Evolutionary conservation across 2,888 invertebrate genomes (phyloP).

Genomic region (Halocaridina rubra): DNA sequence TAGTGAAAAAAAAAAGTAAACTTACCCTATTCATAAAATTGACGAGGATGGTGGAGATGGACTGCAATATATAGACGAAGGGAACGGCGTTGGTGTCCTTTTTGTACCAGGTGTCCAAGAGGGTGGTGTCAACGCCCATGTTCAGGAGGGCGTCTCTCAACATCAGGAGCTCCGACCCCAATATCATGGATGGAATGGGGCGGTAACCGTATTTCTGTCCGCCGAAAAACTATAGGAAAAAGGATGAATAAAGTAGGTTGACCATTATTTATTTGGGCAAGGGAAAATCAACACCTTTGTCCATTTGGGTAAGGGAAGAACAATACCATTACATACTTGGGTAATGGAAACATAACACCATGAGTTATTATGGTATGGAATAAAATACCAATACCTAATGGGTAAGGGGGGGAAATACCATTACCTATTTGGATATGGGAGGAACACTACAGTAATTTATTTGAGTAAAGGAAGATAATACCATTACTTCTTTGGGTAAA

Average conservation of each 20-base stretch:
- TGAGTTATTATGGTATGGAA: too few relatives aligned
- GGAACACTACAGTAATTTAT: too few relatives aligned
- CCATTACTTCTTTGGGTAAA: too few relatives aligned
- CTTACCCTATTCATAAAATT: conserved; percentile 97
- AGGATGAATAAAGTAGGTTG: not conserved
- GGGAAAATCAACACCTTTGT: too few relatives aligned
- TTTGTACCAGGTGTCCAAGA: conserved; percentile 94
- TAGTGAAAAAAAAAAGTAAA: conserved; percentile 68
- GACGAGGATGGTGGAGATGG: conserved; percentile 94
- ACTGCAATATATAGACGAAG: conserved; percentile 92
- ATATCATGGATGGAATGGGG: conserved; percentile 94
- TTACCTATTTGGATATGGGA: too few relatives aligned
- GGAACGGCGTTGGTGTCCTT: conserved; percentile 97
- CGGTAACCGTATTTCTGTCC: conserved; percentile 99
- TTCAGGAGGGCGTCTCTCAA: conserved; percentile 86
- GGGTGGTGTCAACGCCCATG: conserved; percentile 82
- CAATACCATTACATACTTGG: too few relatives aligned
- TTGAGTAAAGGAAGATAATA: too few relatives aligned
- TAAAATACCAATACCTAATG: too few relatives aligned
- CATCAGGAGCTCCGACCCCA: conserved; percentile 89
- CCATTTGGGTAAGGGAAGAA: too few relatives aligned
- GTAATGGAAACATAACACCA: too few relatives aligned
- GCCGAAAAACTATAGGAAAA: conserved; percentile 79
- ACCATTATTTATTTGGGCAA: too few relatives aligned
- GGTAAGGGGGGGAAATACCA: too few relatives aligned